phyloP scores from a whole-genome alignment of 2,797 vertebrate genomes.

The Lepus oiostolus region DNA sequence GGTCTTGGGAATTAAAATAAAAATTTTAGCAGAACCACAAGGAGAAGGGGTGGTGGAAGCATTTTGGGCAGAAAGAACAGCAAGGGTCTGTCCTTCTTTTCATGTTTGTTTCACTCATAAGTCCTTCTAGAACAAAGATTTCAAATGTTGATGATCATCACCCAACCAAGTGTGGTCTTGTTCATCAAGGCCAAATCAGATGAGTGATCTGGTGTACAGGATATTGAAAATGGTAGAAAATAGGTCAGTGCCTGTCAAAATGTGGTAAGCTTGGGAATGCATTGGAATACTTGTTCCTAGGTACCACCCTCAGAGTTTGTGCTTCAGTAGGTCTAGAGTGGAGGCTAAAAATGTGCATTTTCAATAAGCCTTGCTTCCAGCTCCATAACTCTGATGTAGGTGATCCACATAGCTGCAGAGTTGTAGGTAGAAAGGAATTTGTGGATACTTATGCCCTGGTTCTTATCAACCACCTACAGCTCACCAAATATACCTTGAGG shows the following conservation, averaged over 20 bases:
- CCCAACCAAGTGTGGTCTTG: not conserved
- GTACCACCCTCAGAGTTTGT: not conserved
- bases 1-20: not conserved
- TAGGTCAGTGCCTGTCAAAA: not conserved
- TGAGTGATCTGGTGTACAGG: not conserved
- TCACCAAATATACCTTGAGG: constrained; percentile 21
- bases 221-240: not conserved
- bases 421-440: not conserved
- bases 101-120: not conserved
- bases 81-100: not conserved
- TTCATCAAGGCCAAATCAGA: not conserved
- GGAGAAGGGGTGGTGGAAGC: not conserved
- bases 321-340: not conserved
- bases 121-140: not conserved
- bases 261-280: not conserved
- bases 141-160: not conserved
- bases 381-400: not conserved
- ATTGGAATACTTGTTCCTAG: not conserved
- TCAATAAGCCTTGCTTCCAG: not conserved
- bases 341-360: constrained; percentile 11
- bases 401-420: not conserved
- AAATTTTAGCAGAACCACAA: not conserved
- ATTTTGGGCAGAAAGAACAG: not conserved
- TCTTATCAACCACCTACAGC: constrained; percentile 38
- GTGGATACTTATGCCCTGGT: not conserved